Evolutionary conservation across 2,797 vertebrate species (phyloP).

Genomic region (Crocidura indochinensis): DNA sequence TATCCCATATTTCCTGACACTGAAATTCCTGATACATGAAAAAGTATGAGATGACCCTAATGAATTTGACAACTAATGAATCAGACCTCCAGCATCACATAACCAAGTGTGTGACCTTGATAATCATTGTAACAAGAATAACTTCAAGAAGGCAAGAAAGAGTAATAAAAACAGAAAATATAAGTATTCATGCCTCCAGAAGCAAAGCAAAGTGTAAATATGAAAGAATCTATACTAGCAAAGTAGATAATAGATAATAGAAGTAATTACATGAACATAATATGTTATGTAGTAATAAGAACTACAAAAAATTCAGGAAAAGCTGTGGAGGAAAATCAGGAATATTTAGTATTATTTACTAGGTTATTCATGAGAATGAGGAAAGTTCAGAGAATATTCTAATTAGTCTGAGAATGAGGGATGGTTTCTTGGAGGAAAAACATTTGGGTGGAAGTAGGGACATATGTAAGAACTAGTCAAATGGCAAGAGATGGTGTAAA

Average conservation of each 20-base stretch:
- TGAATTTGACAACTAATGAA: too few species aligned
- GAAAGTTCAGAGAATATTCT: background rate
- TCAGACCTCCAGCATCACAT: too few species aligned
- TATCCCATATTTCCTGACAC: too few species aligned
- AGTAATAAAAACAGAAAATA: too few species aligned
- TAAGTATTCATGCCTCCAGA: too few species aligned
- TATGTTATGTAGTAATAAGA: background rate
- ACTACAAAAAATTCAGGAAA: background rate
- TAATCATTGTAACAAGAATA: too few species aligned
- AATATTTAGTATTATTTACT: background rate
- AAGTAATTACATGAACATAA: background rate
- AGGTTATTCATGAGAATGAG: background rate
- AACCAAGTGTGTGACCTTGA: too few species aligned
- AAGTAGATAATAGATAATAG: background rate
- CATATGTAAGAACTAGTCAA: background rate
- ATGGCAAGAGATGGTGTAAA: rapidly evolving
- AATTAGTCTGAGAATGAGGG: too few species aligned
- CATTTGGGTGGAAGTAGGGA: background rate
- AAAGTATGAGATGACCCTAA: too few species aligned
- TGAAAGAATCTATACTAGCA: background rate
- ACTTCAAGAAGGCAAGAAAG: too few species aligned
- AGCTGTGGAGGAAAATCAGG: background rate
- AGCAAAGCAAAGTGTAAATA: background rate
- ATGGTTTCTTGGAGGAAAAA: background rate
- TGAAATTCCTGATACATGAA: too few species aligned